Conservation (phyloP, 2,797 vertebrate genomes). For the Pseudopleuronectes americanus region DNA sequence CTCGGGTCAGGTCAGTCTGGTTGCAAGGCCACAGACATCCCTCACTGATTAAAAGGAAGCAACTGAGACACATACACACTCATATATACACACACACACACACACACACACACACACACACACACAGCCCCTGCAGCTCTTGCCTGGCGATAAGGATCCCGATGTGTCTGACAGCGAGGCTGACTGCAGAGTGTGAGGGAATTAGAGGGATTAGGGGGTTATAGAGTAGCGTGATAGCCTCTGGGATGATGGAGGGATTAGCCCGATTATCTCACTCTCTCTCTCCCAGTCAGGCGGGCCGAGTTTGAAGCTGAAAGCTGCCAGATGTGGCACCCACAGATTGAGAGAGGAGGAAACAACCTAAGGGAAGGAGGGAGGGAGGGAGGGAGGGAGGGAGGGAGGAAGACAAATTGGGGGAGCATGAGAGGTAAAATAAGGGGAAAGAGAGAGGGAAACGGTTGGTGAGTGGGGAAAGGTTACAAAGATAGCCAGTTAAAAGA, state of each 20-base stretch:
- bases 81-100: conserved; percentile 45
- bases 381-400: conserved; percentile 19
- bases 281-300: conserved; percentile 67
- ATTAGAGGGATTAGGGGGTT: conserved; percentile 87
- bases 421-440: conserved; percentile 23
- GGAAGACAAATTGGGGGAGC: background rate
- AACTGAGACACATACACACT: conserved; percentile 37
- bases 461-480: conserved; percentile 34
- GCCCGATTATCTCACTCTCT: conserved; percentile 83
- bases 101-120: conserved; percentile 38
- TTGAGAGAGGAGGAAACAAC: conserved; percentile 62
- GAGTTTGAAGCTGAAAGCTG: conserved; percentile 77
- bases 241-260: conserved; percentile 87
- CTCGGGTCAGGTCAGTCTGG: conserved; percentile 65
- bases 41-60: conserved; percentile 74
- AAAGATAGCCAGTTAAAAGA: conserved; percentile 46
- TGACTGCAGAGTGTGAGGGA: conserved; percentile 85
- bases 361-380: conserved; percentile 51
- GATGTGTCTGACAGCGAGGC: conserved; percentile 82
- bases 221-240: conserved; percentile 86
- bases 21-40: conserved; percentile 62
- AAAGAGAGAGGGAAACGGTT: conserved; percentile 24
- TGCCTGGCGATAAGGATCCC: conserved; percentile 81
- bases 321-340: conserved; percentile 83
- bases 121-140: conserved; percentile 61